phyloP scores from a whole-genome alignment of 2,797 vertebrate genomes.

The Gymnoscopelus microlampas region DNA sequence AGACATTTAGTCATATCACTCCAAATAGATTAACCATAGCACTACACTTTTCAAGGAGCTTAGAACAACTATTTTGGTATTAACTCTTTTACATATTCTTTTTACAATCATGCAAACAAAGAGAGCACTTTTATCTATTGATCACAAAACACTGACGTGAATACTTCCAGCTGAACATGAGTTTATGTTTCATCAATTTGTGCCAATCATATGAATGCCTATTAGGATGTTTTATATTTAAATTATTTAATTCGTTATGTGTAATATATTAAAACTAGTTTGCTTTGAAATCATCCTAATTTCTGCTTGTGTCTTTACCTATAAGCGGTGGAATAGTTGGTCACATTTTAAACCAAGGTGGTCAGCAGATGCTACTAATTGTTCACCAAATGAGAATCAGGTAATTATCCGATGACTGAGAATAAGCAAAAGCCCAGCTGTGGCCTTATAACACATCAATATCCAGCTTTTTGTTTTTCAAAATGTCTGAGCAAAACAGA shows the following conservation, averaged over 20 bases:
- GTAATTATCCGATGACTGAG: not conserved
- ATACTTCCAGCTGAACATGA: not conserved
- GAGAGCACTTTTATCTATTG: slow-evolving; percentile 32
- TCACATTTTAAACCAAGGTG: too few species aligned
- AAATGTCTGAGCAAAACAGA: not conserved
- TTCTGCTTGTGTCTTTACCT: too few species aligned
- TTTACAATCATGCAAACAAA: not conserved
- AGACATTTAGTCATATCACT: slow-evolving; percentile 1
- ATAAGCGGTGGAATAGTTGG: too few species aligned
- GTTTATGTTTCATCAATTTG: slow-evolving; percentile 5
- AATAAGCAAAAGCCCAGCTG: not conserved
- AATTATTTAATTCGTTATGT: not conserved
- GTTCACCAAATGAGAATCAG: too few species aligned
- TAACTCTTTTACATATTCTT: not conserved
- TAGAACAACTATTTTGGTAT: too few species aligned
- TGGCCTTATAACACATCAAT: not conserved
- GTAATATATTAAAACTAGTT: slow-evolving; percentile 2
- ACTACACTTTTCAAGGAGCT: not conserved
- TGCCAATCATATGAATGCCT: slow-evolving; percentile 34
- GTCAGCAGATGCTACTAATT: too few species aligned
- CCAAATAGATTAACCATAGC: not conserved
- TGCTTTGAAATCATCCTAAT: too few species aligned
- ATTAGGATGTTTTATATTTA: not conserved
- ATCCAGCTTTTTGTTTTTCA: not conserved
- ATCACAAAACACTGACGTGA: not conserved